Base-by-base conservation (phyloP, 1,140 invertebrate species). In the Calephelis nemesis region DNA sequence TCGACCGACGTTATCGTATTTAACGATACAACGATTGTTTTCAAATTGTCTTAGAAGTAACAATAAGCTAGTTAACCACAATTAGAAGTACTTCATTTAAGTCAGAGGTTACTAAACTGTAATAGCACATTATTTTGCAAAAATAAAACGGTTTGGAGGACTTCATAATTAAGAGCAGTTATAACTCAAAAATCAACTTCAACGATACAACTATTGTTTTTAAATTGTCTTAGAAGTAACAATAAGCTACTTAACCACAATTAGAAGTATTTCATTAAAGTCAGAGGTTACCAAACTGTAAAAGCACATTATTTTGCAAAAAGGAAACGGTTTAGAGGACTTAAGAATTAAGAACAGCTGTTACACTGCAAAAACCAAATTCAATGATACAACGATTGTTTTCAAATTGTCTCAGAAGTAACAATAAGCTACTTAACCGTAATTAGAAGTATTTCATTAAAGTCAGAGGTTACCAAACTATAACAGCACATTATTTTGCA, bases 1-100 rank as follows among this genome's bases (percentile, higher is more conserved):
- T 75, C 83, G 84, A 85, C 74, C 74, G 71, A 40, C 70, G 54
- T 72, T 72, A 75, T 72, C 70, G 49, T n/a, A 8, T 42, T 54
- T 15, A 30, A 19, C 30, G 52, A 58, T 58, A 42, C 42, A 42
- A 19, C 52, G 52, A 58, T 58, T 58, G 52, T 58, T 58, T 30
- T 19, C 52, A 58, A 58, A 58, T 58, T 30, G 15, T 19, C 52
- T 30, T 19, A 13, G 9, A 13, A 7, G 13, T 54, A 11, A 58
- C 52, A 58, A 58, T 39, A 30, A 11, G 30, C 19, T 30, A 58
- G 0, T 15, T 58, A 30, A 58, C 39, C 30, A 30, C 10, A 58
- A 58, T 58, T 54, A 54, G 8, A 10, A 19, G 50, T 54, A 13
- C 7, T 15, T 54, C 15, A 15, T 30, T 15, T 9, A 30, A 13